These are phyloP conservation scores for Monopterus albus DNA, from an alignment of 2,113 vertebrate species.

Conservation along the genomic window DNA sequence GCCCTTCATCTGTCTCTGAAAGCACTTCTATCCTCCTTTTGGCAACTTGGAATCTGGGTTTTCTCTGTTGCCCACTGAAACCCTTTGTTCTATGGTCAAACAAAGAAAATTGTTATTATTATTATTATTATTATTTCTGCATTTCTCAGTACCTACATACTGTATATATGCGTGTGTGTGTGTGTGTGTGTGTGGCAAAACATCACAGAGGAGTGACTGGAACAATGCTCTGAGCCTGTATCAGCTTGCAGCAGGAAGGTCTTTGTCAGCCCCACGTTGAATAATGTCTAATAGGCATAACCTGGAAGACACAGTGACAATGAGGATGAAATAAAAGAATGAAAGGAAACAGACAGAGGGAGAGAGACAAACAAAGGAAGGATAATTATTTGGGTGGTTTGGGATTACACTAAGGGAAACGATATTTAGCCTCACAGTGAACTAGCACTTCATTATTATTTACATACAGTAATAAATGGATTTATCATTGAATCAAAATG, in stretches of 20 bases:
- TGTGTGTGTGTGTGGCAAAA: conserved; percentile 35
- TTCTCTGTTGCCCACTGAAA: conserved; percentile 24
- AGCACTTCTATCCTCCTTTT: neutral
- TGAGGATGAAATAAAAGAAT: conserved; percentile 24
- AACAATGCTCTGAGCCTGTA: conserved; percentile 48
- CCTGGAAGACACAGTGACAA: conserved; percentile 51
- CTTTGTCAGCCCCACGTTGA: conserved; percentile 58
- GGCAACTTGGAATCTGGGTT: conserved; percentile 21
- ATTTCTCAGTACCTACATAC: conserved; percentile 7
- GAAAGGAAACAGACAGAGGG: conserved; percentile 1
- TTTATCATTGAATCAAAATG: conserved; percentile 4
- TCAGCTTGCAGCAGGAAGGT: conserved; percentile 67
- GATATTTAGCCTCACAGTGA: conserved; percentile 21
- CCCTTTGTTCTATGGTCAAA: conserved; percentile 20
- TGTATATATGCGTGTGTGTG: conserved; percentile 4
- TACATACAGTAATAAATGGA: neutral
- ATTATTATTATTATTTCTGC: conserved; percentile 13
- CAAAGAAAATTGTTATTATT: conserved; percentile 25
- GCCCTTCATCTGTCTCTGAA: conserved; percentile 18
- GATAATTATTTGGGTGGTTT: too few species aligned
- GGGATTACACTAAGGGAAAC: neutral
- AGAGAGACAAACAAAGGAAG: conserved; percentile 10
- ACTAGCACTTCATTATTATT: neutral
- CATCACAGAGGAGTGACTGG: conserved; percentile 49
- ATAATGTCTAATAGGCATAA: conserved; percentile 62